Evolutionary conservation across 2,888 invertebrate species (phyloP).

Genomic region (Onthophagus sagittarius): DNA sequence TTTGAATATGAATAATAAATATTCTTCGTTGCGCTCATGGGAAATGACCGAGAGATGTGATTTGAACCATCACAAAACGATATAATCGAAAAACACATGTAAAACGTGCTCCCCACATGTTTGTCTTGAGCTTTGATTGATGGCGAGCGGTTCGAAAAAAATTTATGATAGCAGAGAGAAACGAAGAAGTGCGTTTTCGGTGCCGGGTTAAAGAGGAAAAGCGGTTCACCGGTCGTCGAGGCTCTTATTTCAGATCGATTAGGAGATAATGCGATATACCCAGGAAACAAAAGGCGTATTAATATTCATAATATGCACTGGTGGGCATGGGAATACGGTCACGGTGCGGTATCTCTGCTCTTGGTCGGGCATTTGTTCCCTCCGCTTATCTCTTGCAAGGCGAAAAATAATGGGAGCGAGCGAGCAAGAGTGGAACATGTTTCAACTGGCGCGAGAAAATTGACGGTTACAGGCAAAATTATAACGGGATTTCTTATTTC

Average conservation of each 20-base stretch:
- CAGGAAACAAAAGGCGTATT: slow-evolving; percentile 11
- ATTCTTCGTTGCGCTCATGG: neutral
- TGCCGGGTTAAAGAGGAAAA: neutral
- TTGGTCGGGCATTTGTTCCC: neutral
- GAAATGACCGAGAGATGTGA: neutral
- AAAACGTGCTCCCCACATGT: neutral
- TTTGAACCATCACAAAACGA: neutral
- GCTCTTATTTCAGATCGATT: neutral
- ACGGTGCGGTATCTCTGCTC: slow-evolving; percentile 1
- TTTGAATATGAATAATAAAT: too few relatives aligned
- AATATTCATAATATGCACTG: slow-evolving; percentile 10
- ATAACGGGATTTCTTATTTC: neutral
- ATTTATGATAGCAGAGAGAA: neutral
- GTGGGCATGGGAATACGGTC: slow-evolving; percentile 9
- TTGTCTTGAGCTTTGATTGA: neutral
- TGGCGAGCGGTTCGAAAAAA: neutral
- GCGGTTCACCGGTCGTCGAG: neutral
- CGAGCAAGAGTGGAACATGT: neutral
- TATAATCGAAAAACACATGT: neutral
- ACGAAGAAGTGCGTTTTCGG: neutral
- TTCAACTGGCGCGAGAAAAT: neutral
- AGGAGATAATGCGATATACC: slow-evolving; percentile 8
- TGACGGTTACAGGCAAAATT: neutral
- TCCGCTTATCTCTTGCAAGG: neutral
- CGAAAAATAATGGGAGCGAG: neutral